phyloP scores from a whole-genome alignment of 2,797 vertebrate species.

The Cephalopachus bancanus region DNA sequence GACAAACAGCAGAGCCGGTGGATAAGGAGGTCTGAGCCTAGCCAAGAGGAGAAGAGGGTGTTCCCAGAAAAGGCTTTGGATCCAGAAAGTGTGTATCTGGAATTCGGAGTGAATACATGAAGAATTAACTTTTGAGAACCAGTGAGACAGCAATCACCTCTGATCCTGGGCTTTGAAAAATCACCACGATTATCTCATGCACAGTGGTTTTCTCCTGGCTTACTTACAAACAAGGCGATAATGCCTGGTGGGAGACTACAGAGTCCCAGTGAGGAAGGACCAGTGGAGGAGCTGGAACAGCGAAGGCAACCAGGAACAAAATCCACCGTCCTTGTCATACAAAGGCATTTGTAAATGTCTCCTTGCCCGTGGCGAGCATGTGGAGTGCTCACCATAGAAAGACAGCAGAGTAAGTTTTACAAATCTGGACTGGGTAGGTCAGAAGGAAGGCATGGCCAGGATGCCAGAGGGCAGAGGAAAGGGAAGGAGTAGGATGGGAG shows the following conservation, averaged over 20 bases:
- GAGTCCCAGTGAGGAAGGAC: background rate
- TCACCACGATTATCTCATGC: background rate
- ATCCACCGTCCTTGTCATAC: fast-evolving
- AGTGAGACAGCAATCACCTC: background rate
- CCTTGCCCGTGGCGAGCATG: background rate
- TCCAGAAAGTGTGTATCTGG: background rate
- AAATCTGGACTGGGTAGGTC: background rate
- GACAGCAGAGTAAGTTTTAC: background rate
- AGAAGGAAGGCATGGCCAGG: background rate
- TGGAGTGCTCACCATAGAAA: background rate
- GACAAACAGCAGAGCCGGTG: fast-evolving
- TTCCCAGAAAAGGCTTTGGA: background rate
- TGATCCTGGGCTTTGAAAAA: background rate
- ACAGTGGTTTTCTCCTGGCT: background rate
- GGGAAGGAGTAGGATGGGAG: background rate
- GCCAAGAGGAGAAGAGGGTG: background rate
- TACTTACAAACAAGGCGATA: background rate
- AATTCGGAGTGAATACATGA: background rate
- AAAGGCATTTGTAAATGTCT: background rate
- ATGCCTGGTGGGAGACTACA: background rate
- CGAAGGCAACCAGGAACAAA: background rate
- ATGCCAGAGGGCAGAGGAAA: background rate
- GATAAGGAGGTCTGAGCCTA: background rate
- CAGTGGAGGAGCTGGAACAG: background rate
- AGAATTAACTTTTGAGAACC: background rate